Conservation (phyloP, 2,888 invertebrate species). For the Noctuana brunneofusca region DNA sequence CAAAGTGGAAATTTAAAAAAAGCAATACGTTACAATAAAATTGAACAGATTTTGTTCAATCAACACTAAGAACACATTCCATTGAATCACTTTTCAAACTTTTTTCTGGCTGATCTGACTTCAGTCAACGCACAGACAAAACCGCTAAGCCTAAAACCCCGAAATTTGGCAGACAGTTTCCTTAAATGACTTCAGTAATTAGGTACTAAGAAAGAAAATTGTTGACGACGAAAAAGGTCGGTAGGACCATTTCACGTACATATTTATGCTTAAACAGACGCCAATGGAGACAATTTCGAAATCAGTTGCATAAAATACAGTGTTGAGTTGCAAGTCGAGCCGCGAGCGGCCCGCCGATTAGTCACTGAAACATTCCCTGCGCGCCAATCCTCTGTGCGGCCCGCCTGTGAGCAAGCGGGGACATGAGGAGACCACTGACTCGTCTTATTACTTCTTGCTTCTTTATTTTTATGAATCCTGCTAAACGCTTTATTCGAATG, state of each 20-base stretch:
- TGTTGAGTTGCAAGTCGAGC: constrained; percentile 42
- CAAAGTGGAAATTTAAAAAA: no score
- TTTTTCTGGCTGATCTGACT: no score
- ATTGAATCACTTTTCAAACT: no score
- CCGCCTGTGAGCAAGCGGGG: constrained; percentile 15
- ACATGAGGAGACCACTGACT: constrained; percentile 8
- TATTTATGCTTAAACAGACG: background rate
- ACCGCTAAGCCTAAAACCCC: no score
- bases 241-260: background rate
- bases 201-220: no score
- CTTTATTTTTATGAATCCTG: constrained; percentile 3
- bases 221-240: background rate
- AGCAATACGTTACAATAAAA: no score
- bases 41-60: no score
- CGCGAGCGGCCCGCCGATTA: constrained; percentile 64
- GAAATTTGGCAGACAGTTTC: no score
- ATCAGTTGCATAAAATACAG: constrained; percentile 47
- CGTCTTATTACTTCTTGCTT: background rate
- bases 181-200: no score
- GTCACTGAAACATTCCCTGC: constrained; percentile 76
- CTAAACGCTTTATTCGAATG: constrained; percentile 4
- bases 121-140: no score
- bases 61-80: no score
- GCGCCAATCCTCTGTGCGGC: constrained; percentile 59
- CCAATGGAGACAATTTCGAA: constrained; percentile 36